phyloP scores from a whole-genome alignment of 2,888 invertebrate genomes.

The Diloba caeruleocephala region DNA sequence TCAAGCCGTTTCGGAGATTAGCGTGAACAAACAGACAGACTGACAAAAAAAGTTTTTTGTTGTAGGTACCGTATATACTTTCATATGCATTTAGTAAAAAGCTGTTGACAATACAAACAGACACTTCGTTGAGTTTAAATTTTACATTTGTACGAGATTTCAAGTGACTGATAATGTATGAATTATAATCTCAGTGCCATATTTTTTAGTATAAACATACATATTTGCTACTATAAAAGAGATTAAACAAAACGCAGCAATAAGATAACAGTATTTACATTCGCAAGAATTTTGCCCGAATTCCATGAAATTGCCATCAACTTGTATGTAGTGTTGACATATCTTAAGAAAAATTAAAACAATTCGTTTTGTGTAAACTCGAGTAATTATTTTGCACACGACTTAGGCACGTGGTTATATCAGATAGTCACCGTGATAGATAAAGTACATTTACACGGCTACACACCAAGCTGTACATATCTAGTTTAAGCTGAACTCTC shows the following conservation, averaged over 20 bases:
- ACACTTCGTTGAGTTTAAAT: too few species aligned
- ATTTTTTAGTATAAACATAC: slow-evolving; percentile 6
- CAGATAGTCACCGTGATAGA: slow-evolving; percentile 11
- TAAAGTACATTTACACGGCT: slow-evolving; percentile 4
- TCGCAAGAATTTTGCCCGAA: slow-evolving; percentile 23
- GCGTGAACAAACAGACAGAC: too few species aligned
- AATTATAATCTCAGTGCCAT: background rate
- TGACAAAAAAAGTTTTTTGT: too few species aligned
- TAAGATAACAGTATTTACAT: slow-evolving; percentile 22
- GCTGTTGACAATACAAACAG: too few species aligned
- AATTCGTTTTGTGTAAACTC: background rate
- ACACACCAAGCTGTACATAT: too few species aligned
- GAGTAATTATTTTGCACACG: background rate
- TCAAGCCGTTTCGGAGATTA: too few species aligned
- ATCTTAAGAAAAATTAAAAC: slow-evolving; percentile 25
- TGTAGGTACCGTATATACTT: too few species aligned
- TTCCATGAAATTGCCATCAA: slow-evolving; percentile 6
- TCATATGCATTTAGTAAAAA: too few species aligned
- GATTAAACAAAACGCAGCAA: slow-evolving; percentile 6
- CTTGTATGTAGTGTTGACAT: slow-evolving; percentile 15
- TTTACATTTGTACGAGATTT: too few species aligned
- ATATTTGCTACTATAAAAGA: background rate
- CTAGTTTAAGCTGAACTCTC: too few species aligned
- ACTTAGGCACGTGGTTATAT: slow-evolving; percentile 4
- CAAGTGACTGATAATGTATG: background rate